Evolutionary conservation across 2,113 vertebrate species (phyloP).

Genomic region (Otus sunia): DNA sequence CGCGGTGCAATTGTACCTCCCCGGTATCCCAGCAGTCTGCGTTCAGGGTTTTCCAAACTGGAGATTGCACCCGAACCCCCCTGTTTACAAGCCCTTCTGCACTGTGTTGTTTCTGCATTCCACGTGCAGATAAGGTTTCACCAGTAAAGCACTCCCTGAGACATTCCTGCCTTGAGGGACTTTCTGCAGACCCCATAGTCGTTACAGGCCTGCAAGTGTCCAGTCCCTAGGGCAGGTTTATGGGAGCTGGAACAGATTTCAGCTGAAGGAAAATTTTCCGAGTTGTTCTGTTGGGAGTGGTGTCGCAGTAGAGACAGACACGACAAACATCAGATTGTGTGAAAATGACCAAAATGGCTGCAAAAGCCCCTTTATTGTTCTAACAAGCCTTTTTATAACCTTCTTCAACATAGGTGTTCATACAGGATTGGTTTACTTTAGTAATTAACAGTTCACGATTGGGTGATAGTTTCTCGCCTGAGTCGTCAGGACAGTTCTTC

Average conservation of each 20-base stretch:
- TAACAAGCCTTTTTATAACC: too few relatives aligned
- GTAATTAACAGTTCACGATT: too few relatives aligned
- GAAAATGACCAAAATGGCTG: too few relatives aligned
- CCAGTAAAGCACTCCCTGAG: neutral
- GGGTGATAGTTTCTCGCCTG: too few relatives aligned
- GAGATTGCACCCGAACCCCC: neutral
- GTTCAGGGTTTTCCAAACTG: neutral
- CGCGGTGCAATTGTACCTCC: neutral
- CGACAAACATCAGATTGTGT: too few relatives aligned
- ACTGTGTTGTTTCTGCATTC: neutral
- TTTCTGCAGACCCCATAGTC: neutral
- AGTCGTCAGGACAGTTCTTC: too few relatives aligned
- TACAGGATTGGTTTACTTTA: too few relatives aligned
- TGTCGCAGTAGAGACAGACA: too few relatives aligned
- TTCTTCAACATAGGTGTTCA: too few relatives aligned
- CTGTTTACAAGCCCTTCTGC: neutral
- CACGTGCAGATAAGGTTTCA: neutral
- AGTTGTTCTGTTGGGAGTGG: neutral
- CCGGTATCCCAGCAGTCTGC: neutral
- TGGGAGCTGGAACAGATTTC: neutral
- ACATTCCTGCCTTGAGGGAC: fast-evolving
- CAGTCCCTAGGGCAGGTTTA: neutral
- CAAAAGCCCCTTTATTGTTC: too few relatives aligned
- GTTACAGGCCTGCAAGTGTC: neutral
- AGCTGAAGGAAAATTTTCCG: neutral